phyloP scores from a whole-genome alignment of 2,888 invertebrate genomes.

The Gandaritis pyraliata region DNA sequence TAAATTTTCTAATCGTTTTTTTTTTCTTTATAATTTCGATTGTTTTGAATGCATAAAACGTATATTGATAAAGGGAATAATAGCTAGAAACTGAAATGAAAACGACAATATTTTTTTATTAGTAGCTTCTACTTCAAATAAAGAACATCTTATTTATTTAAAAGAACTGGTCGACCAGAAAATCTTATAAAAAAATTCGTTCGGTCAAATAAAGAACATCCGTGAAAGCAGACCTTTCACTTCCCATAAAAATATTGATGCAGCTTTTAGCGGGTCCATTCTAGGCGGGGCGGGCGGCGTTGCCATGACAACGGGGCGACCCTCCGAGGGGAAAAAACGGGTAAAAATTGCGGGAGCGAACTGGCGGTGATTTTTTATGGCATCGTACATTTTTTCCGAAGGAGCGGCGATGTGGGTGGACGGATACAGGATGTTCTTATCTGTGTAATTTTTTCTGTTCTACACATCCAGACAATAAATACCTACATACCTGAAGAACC shows the following conservation, averaged over 20 bases:
- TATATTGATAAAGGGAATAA: too few species aligned
- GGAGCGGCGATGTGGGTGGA: conserved; percentile 59
- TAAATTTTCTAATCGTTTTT: too few species aligned
- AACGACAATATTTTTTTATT: too few species aligned
- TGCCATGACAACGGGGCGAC: conserved; percentile 72
- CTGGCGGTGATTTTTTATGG: conserved; percentile 84
- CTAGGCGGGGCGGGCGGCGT: conserved; percentile 60
- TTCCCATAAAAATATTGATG: conserved; percentile 78
- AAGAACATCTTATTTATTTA: neutral
- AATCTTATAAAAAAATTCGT: neutral
- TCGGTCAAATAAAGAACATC: conserved; percentile 37
- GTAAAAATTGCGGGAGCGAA: conserved; percentile 82
- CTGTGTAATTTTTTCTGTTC: conserved; percentile 1
- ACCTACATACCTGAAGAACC: too few species aligned
- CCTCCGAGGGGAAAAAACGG: conserved; percentile 83
- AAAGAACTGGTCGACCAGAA: neutral
- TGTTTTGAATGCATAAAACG: too few species aligned
- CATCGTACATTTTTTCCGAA: conserved; percentile 82
- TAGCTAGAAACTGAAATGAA: too few species aligned
- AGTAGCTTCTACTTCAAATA: neutral
- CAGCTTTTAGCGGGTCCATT: conserved; percentile 63
- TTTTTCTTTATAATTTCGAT: too few species aligned
- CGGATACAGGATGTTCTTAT: conserved; percentile 56
- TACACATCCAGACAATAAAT: too few species aligned
- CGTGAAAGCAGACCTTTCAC: conserved; percentile 49